Base-by-base conservation (phyloP, 2,888 invertebrate genomes). In the Malthinus flaveolus region DNA sequence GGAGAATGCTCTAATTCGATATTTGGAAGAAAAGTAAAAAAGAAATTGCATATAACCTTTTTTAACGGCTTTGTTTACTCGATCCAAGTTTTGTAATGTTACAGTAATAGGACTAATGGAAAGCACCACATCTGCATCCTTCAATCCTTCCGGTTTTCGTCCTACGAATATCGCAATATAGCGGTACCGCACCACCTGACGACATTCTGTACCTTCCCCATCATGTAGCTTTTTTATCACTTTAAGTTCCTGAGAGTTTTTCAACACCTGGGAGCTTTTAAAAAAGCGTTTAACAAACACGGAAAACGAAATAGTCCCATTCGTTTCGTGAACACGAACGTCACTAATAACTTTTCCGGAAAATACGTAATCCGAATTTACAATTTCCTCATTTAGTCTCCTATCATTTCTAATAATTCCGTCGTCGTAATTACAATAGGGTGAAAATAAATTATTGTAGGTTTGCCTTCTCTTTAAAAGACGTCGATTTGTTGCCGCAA, bases 21-120 rank as follows among this genome's bases (percentile, higher is more conserved):
- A n/a, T 45, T 45, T 31, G 7, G 31, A n/a, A 45, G 15, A 42
- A 13, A 42, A 42, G 15, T 42, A 23, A 42, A 42, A 23, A 34
- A 42, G 33, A n/a, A n/a, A n/a, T n/a, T n/a, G n/a, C n/a, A n/a
- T n/a, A 49, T 36, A 44, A 80, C 80, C 80, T 78, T 77, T 77
- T 53, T 77, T 77, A 36, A 62, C 62, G 32, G 77, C 78, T 33
- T 74, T 73, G 64, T 75, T 78, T 56, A 80, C 74, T 60, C 76
- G 72, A 67, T 80, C 79, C 71, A 80, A 71, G 69, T 79, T 79
- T 51, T 71, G 72, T 49, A 80, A 71, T 44, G 79, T 79, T 64
- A 80, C 77, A 48, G 79, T 75, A 61, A 80, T 72, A 36, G 79
- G 79, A 58, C 72, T 72, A 64, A 77, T 66, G 50, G 68, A 71